phyloP scores from a whole-genome alignment of 2,888 invertebrate species.

The Drosophila niveifrons region DNA sequence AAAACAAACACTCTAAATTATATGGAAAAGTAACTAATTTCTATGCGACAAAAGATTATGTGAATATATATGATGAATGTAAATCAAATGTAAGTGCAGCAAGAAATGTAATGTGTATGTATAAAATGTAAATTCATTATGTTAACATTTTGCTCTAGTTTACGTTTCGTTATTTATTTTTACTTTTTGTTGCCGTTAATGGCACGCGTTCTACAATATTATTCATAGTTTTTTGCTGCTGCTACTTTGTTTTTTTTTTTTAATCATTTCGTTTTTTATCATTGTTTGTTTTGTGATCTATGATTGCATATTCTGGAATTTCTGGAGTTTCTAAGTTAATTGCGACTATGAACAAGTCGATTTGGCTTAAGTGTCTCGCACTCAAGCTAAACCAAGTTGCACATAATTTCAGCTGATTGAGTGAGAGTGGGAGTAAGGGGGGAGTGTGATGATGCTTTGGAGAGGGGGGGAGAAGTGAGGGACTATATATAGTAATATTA shows the following conservation, averaged over 20 bases:
- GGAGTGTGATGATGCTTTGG: background rate
- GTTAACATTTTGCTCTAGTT: conserved; percentile 21
- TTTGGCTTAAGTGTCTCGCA: conserved; percentile 66
- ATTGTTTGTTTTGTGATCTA: conserved; percentile 30
- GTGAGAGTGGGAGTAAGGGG: background rate
- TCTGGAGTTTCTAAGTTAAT: conserved; percentile 57
- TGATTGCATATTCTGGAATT: conserved; percentile 13
- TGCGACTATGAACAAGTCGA: conserved; percentile 79
- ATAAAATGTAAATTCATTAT: conserved; percentile 30
- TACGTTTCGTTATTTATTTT: conserved; percentile 11
- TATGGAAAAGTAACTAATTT: conserved; percentile 47
- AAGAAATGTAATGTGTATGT: conserved; percentile 34
- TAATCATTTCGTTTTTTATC: background rate
- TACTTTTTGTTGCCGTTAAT: conserved; percentile 69
- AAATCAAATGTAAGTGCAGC: conserved; percentile 31
- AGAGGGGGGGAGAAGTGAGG: background rate
- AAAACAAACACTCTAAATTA: conserved; percentile 67
- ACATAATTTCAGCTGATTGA: conserved; percentile 71
- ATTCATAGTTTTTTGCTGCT: conserved; percentile 29
- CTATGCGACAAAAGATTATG: conserved; percentile 39
- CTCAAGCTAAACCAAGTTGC: conserved; percentile 82
- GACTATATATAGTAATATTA: conserved; percentile 16
- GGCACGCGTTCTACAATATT: conserved; percentile 74
- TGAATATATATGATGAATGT: conserved; percentile 8
- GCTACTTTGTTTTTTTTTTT: conserved; percentile 11